These are phyloP conservation scores for Stegana nigrithorax DNA, from an alignment of 2,888 invertebrate species.

Conservation along the genomic window DNA sequence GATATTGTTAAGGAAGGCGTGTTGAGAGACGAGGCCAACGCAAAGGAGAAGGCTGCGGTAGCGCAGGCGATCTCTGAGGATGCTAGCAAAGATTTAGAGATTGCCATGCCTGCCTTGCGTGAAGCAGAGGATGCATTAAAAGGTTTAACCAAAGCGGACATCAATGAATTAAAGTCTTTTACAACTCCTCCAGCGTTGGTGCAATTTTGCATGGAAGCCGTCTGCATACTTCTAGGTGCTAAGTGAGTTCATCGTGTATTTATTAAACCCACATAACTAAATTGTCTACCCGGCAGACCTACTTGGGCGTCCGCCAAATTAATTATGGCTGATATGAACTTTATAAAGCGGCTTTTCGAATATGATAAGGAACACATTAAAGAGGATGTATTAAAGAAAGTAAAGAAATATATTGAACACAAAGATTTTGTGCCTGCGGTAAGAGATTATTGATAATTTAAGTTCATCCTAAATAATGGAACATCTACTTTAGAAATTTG, in stretches of 20 bases:
- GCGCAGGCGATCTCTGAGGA: constrained; percentile 87
- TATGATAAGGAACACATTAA: constrained; percentile 90
- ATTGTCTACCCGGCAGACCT: constrained; percentile 71
- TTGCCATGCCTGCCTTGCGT: constrained; percentile 87
- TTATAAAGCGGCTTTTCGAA: constrained; percentile 83
- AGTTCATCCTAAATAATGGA: not conserved
- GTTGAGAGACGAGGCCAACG: constrained; percentile 84
- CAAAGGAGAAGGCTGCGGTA: constrained; percentile 87
- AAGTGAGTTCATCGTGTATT: constrained; percentile 74
- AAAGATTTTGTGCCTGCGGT: constrained; percentile 87
- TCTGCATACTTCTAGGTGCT: constrained; percentile 83
- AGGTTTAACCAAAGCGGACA: constrained; percentile 88
- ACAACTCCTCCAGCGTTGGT: constrained; percentile 89
- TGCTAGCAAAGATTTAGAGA: constrained; percentile 87
- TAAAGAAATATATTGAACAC: constrained; percentile 85
- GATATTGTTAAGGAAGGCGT: constrained; percentile 85
- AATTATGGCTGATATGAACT: constrained; percentile 84
- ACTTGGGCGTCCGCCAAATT: constrained; percentile 89
- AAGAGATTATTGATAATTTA: constrained; percentile 25
- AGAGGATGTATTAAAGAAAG: constrained; percentile 79
- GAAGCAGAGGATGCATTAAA: constrained; percentile 87
- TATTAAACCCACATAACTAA: not conserved
- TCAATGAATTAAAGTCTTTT: constrained; percentile 89
- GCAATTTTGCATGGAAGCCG: constrained; percentile 91
- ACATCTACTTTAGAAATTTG: constrained; percentile 73